phyloP scores from a whole-genome alignment of 1,140 invertebrate species.

The Drosophila pseudoananassae region DNA sequence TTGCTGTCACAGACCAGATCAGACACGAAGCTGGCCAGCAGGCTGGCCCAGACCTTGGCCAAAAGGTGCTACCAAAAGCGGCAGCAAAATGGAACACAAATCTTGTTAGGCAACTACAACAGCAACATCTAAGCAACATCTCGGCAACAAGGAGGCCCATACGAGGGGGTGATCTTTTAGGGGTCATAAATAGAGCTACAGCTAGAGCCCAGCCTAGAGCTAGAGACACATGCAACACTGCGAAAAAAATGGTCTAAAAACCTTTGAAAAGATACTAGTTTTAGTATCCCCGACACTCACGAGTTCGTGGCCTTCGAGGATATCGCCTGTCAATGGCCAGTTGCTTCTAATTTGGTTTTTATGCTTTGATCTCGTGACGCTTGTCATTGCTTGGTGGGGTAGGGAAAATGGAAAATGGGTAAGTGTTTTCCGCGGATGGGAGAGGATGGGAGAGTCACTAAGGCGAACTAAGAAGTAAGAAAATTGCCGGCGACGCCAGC shows the following conservation, averaged over 20 bases:
- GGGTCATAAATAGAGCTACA: conserved; percentile 42
- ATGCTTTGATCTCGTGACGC: conserved; percentile 76
- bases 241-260: neutral
- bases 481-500: conserved; percentile 39
- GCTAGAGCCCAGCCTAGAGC: too few species aligned
- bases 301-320: conserved; percentile 25
- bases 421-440: conserved; percentile 3
- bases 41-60: conserved; percentile 21
- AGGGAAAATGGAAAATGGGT: conserved; percentile 1
- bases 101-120: conserved; percentile 41
- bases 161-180: conserved; percentile 1
- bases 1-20: conserved; percentile 47
- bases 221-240: neutral
- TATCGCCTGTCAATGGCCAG: conserved; percentile 33
- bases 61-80: conserved; percentile 58
- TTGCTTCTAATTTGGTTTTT: conserved; percentile 66
- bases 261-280: too few species aligned
- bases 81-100: conserved; percentile 48
- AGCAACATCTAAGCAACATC: neutral
- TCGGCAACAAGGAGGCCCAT: neutral
- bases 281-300: neutral
- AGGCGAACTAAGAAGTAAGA: too few species aligned
- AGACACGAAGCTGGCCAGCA: conserved; percentile 46
- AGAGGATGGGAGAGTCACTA: too few species aligned
- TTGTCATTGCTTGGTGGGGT: conserved; percentile 56